phyloP scores from a whole-genome alignment of 2,113 vertebrate species.

The Butastur rufipennis region DNA sequence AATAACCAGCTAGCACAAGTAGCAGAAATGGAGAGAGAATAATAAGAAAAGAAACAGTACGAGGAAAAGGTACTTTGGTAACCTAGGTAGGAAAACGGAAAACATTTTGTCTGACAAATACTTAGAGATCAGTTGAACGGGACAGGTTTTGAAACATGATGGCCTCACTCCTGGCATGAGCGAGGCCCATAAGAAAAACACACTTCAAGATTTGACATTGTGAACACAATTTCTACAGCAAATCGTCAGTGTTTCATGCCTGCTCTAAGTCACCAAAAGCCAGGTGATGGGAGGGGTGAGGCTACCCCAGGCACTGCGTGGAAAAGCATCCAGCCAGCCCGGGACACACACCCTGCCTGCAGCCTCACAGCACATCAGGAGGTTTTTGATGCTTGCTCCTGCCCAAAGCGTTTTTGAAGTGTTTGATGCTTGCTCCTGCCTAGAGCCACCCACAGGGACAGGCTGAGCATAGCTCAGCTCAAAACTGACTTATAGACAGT shows the following conservation, averaged over 20 bases:
- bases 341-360: too few species aligned
- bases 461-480: not conserved
- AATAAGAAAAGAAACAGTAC: not conserved
- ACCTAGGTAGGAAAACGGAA: not conserved
- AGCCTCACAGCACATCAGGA: not conserved
- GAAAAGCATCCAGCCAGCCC: not conserved
- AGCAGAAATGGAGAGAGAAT: not conserved
- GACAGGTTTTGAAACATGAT: not conserved
- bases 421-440: not conserved
- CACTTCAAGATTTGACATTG: not conserved
- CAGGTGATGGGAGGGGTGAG: not conserved
- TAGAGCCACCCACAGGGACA: not conserved
- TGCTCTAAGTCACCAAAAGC: not conserved
- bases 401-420: not conserved
- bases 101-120: not conserved
- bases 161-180: not conserved
- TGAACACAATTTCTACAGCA: not conserved
- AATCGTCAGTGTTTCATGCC: not conserved
- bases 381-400: not conserved
- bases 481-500: not conserved
- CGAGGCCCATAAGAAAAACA: not conserved
- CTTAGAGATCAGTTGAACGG: not conserved
- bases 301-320: rapidly evolving
- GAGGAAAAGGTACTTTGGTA: not conserved
- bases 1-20: not conserved